A percentile compares a stretch with the other conserved stretches of the same genome.
These are phyloP conservation scores for Deroptyus accipitrinus DNA, from an alignment of 2,113 vertebrate genomes.

Conservation along the genomic window DNA sequence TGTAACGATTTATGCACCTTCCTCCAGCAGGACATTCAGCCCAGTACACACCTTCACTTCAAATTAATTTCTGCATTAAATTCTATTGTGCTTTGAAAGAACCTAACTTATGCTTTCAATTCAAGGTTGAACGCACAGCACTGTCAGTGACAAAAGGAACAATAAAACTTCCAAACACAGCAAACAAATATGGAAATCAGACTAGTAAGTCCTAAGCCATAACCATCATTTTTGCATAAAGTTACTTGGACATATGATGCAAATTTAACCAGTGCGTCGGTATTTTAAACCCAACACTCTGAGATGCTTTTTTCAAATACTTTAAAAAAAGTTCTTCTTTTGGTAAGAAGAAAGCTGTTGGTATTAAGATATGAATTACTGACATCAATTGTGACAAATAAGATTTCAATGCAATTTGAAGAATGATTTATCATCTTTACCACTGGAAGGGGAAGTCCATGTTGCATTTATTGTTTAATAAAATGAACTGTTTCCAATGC, in stretches of 20 bases:
- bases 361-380: neutral
- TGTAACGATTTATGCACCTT: neutral
- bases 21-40: neutral
- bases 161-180: neutral
- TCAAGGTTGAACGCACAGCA: neutral
- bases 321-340: neutral
- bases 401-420: neutral
- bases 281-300: neutral
- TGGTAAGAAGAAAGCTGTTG: neutral
- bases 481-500: neutral
- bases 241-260: neutral
- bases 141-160: neutral
- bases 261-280: neutral
- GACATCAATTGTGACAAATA: neutral
- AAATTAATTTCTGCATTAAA: neutral
- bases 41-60: neutral
- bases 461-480: neutral
- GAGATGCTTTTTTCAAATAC: neutral
- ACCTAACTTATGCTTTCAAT: neutral
- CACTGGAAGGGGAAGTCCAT: neutral
- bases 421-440: neutral
- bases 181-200: neutral
- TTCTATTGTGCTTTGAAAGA: neutral
- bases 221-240: neutral
- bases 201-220: neutral